A percentile compares a stretch with the other conserved stretches of the same genome.
phyloP scores from a whole-genome alignment of 1,140 invertebrate species.

The Musca vetustissima region DNA sequence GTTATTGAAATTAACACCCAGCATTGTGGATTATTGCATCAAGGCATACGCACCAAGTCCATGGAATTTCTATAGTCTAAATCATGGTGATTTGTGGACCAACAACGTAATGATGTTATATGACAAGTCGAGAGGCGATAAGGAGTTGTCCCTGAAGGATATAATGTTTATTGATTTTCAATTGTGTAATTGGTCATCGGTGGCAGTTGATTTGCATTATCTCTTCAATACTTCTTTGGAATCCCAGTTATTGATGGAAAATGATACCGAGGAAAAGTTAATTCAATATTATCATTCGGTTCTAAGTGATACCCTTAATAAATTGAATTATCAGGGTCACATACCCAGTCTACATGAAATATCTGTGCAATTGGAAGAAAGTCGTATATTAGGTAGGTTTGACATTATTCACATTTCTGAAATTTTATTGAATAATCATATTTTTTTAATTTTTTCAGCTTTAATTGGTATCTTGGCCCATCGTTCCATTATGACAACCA shows the following conservation, averaged over 20 bases:
- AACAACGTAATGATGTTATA: slow-evolving; percentile 70
- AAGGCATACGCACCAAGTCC: slow-evolving; percentile 42
- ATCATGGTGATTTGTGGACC: slow-evolving; percentile 67
- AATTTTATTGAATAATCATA: not conserved
- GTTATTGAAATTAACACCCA: slow-evolving; percentile 32
- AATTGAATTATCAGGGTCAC: slow-evolving; percentile 33
- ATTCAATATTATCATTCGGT: slow-evolving; percentile 40
- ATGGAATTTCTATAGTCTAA: slow-evolving; percentile 62
- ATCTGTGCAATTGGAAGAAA: slow-evolving; percentile 38
- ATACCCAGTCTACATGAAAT: slow-evolving; percentile 39
- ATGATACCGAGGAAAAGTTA: slow-evolving; percentile 37
- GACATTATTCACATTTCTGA: not conserved
- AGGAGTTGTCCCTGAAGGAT: slow-evolving; percentile 61
- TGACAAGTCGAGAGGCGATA: slow-evolving; percentile 50
- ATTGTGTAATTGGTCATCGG: slow-evolving; percentile 44
- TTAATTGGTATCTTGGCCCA: slow-evolving; percentile 31
- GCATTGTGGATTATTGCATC: slow-evolving; percentile 40
- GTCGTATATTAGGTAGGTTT: slow-evolving; percentile 43
- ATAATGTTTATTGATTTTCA: slow-evolving; percentile 56
- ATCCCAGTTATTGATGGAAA: slow-evolving; percentile 31
- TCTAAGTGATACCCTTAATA: slow-evolving; percentile 30
- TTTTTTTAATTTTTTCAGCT: slow-evolving; percentile 27
- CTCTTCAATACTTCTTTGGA: slow-evolving; percentile 44
- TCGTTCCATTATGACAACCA: slow-evolving; percentile 43
- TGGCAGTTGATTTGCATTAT: slow-evolving; percentile 48